Conservation (phyloP, 1,140 invertebrate genomes). For the Helicoverpa zea region DNA sequence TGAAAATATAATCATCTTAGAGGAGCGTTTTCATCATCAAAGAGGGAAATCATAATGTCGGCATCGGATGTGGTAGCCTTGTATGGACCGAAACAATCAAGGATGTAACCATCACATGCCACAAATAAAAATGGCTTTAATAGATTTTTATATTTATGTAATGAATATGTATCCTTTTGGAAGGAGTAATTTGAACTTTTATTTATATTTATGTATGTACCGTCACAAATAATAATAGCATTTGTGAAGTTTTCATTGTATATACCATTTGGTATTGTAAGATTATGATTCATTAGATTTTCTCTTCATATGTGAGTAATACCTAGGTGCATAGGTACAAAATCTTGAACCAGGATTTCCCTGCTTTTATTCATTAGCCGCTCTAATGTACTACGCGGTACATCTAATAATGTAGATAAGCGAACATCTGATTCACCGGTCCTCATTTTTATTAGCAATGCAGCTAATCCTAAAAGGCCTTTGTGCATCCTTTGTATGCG, state of each 20-base stretch:
- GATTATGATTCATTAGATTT: conserved; percentile 43
- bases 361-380: conserved; percentile 14
- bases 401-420: conserved; percentile 38
- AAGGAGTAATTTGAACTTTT: conserved; percentile 53
- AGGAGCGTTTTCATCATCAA: conserved; percentile 41
- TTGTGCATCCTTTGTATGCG: conserved; percentile 23
- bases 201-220: conserved; percentile 26
- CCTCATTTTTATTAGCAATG: conserved; percentile 46
- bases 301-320: conserved; percentile 33
- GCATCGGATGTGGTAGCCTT: conserved; percentile 38
- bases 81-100: conserved; percentile 52
- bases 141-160: conserved; percentile 51
- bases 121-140: conserved; percentile 54
- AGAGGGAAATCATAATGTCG: conserved; percentile 36
- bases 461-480: conserved; percentile 26
- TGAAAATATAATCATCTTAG: conserved; percentile 44
- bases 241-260: conserved; percentile 36
- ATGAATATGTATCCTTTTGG: conserved; percentile 53
- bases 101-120: conserved; percentile 49
- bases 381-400: conserved; percentile 14
- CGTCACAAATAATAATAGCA: too few species aligned
- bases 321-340: conserved; percentile 28
- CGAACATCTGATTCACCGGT: conserved; percentile 15
- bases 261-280: conserved; percentile 52
- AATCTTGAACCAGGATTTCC: conserved; percentile 14